These are phyloP conservation scores for Sipunculus nudus DNA, from an alignment of 2,888 invertebrate species.

Conservation along the genomic window DNA sequence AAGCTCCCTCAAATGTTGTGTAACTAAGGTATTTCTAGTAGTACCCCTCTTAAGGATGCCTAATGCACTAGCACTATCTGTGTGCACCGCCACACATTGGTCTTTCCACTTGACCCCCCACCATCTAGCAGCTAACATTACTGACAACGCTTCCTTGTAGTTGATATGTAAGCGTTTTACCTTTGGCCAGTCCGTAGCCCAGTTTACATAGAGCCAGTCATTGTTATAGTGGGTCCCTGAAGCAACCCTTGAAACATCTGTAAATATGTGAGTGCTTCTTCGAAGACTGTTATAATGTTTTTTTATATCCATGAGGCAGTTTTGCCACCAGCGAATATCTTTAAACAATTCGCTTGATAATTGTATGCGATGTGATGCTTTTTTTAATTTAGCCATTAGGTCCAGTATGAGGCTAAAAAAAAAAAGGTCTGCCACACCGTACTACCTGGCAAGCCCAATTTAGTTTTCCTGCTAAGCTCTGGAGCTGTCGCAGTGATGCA, in stretches of 20 bases:
- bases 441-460: neutral
- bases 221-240: neutral
- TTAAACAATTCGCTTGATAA: neutral
- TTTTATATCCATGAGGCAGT: neutral
- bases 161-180: constrained; percentile 2
- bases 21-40: neutral
- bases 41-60: constrained; percentile 6
- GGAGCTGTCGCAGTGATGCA: too few species aligned
- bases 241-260: constrained; percentile 1
- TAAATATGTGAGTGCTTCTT: neutral
- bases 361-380: neutral
- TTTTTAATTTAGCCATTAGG: neutral
- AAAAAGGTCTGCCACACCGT: neutral
- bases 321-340: constrained; percentile 7
- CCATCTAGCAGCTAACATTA: neutral
- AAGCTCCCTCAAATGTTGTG: neutral
- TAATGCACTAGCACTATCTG: neutral
- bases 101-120: constrained; percentile 1
- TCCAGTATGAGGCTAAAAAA: neutral
- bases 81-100: neutral
- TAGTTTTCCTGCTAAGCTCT: constrained; percentile 3
- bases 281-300: neutral
- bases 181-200: constrained; percentile 1
- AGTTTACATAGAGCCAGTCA: constrained; percentile 7
- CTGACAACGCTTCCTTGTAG: neutral